Base-by-base conservation (phyloP, 2,888 invertebrate genomes). In the Cylloceria caligata region DNA sequence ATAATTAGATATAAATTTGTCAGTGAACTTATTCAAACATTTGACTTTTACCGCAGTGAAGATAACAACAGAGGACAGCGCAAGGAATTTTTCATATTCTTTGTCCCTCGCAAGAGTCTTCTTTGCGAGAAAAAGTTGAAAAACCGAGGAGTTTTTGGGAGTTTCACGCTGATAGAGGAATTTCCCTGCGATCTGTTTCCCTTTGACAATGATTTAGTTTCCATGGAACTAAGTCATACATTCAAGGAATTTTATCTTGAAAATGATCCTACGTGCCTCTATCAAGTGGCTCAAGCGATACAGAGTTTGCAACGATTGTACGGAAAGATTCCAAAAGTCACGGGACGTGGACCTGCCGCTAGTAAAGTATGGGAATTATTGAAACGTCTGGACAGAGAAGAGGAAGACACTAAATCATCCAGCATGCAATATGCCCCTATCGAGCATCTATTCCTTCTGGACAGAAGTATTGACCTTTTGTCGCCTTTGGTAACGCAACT, bases 401-500 rank as follows among this genome's bases (percentile, higher is more conserved):
- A 94, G 85, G 94, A 93, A 92, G 90, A 93, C 87, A 82, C 57
- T 27, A 95, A 92, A 94, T 94, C 52, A 94, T 95, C 75, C 94
- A 95, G 84, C 92, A 93, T 80, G 81, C 93, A 87, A 88, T 92
- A 88, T 84, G 92, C 94, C 0, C 93, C 95, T 74, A 98, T 99
- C 62, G 98, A 99, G 92, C 97, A 97, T 91, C 94, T 99, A 79
- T 94, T 99, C 6, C 93, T 99, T 60, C 93, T 99, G 0, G 99
- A 99, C 93, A 94, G 99, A 30, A 96, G 96, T 55, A 95, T 98
- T 2, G 99, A 99, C 94, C 95, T 98, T 72, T 95, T 99, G 64
- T 97, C 98, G 62, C 97, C 98, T 0, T 94, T 99, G 88, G 96
- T 97, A 0, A 98, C 98, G 0, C 99, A 99, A 90, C 95, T 99